phyloP scores from a whole-genome alignment of 2,888 invertebrate species.

The Sussaba pulchella region DNA sequence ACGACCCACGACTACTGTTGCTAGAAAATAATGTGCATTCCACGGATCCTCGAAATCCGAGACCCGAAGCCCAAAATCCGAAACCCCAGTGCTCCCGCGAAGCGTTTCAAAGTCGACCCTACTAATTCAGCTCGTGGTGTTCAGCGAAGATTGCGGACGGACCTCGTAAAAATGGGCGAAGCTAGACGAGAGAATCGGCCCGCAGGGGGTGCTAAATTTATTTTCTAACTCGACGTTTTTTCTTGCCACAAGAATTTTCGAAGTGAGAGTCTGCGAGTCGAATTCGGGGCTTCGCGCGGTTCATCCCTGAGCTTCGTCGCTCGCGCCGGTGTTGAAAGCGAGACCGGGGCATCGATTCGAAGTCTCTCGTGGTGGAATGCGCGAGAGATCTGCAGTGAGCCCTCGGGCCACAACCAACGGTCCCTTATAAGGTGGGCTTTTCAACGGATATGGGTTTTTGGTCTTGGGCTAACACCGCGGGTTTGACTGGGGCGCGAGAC shows the following conservation, averaged over 20 bases:
- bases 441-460: constrained; percentile 75
- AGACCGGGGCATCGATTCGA: constrained; percentile 44
- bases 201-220: constrained; percentile 71
- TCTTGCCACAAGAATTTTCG: constrained; percentile 35
- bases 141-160: constrained; percentile 22
- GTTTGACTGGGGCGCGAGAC: constrained; percentile 24
- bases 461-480: constrained; percentile 58
- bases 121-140: constrained; percentile 54
- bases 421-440: constrained; percentile 74
- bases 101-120: constrained; percentile 34
- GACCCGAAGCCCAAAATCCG: constrained; percentile 28
- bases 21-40: constrained; percentile 1
- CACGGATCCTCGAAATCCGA: constrained; percentile 27
- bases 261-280: constrained; percentile 19
- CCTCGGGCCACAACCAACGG: constrained; percentile 70
- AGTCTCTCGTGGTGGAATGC: constrained; percentile 71
- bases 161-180: constrained; percentile 71
- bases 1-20: constrained; percentile 6
- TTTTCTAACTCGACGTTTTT: constrained; percentile 74
- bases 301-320: constrained; percentile 32
- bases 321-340: neutral
- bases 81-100: constrained; percentile 10
- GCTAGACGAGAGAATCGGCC: constrained; percentile 65
- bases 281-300: constrained; percentile 6
- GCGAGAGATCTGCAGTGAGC: constrained; percentile 70